Percentiles rank a stretch among this genome's conserved stretches.
Conservation (phyloP, 2,113 vertebrate species). For the Onychostruthus taczanowskii region DNA sequence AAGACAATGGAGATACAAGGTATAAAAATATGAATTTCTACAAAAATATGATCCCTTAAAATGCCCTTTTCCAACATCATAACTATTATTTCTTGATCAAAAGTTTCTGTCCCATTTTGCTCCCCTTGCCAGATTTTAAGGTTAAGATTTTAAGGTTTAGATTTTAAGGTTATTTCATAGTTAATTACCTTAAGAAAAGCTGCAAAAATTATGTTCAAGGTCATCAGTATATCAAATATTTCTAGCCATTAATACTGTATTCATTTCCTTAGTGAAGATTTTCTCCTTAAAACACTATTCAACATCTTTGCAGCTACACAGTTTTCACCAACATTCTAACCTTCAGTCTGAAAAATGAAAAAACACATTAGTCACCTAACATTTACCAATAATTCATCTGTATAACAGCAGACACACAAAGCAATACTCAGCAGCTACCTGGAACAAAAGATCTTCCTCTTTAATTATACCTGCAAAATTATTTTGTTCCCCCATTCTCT, state of each 20-base stretch:
- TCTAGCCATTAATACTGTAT: neutral
- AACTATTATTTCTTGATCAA: neutral
- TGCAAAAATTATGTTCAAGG: neutral
- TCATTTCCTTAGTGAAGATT: neutral
- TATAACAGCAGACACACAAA: neutral
- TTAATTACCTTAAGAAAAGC: neutral
- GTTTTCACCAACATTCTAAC: neutral
- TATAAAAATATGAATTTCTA: neutral
- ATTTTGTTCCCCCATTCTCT: neutral
- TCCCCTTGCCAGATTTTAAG: neutral
- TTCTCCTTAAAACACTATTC: neutral
- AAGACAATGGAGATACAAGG: neutral
- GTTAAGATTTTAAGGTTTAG: neutral
- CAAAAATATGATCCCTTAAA: neutral
- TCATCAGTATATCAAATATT: neutral
- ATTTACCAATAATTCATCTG: neutral
- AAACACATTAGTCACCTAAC: neutral
- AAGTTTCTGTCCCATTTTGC: neutral
- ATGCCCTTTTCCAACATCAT: neutral
- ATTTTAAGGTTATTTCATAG: neutral
- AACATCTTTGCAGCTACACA: neutral
- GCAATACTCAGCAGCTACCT: neutral
- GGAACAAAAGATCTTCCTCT: neutral
- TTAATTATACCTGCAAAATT: neutral
- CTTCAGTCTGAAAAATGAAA: neutral